Base-by-base conservation (phyloP, 2,888 invertebrate species). In the Ypsolopha sequella region DNA sequence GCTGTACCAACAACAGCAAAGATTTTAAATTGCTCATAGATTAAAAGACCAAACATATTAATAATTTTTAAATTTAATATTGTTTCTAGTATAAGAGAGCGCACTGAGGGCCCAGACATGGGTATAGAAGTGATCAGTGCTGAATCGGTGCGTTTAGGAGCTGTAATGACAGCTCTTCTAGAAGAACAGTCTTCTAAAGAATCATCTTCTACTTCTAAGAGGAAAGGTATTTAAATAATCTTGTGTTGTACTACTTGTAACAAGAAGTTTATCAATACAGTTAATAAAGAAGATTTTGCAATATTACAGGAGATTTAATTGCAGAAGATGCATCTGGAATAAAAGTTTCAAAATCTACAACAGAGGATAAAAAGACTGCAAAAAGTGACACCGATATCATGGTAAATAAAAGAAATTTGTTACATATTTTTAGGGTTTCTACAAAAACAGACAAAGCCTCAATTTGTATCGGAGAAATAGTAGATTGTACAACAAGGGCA, bases 361-460 rank as follows among this genome's bases (percentile, higher is more conserved):
- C 71, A 44, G 81, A 89, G 54, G 91, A 91, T 39, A 91, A 91
- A 60, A 90, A 90, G 60, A 73, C 80, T 38, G 84, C 76, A 9
- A 90, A 89, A 61, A 87, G 88, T 52, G 89, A 89, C 48, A 88
- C 91, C 1, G 93, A 93, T 69, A 90, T 93, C 55, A 90, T 93
- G 88, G 93, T 93, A 84, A 77, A 70, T 52, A 24, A 24, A 24
- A 24, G 24, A 24, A 24, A 24, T 24, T 24, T 24, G 24, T 24
- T 24, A 24, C 24, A 3, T 24, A 24, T 24, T 24, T 4, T 24
- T 24, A 24, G 24, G 4, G 24, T 24, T 24, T 24, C 4, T 24
- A 24, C 24, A 24, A 24, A 24, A 24, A 3, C 4, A 4, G 24
- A 24, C 24, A 4, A 24, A 24, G 4, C 24, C 24, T 24, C 24